A percentile compares a stretch with the other conserved stretches of the same genome.
phyloP scores from a whole-genome alignment of 2,797 vertebrate genomes.

The Dicrostonyx torquatus region DNA sequence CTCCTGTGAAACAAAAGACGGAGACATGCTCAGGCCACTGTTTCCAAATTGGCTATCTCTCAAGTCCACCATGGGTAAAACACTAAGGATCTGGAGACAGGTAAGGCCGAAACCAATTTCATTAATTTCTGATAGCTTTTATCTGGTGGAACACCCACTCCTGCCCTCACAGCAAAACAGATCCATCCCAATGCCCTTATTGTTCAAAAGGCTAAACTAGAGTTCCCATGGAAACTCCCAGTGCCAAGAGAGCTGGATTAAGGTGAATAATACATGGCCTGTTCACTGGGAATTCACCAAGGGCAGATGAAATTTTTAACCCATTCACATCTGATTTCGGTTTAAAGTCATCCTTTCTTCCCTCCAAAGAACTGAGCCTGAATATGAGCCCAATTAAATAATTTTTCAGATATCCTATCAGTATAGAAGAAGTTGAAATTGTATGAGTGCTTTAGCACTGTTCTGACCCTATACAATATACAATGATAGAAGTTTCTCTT shows the following conservation, averaged over 20 bases:
- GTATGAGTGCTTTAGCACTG: background rate
- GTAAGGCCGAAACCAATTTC: constrained; percentile 23
- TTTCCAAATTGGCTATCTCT: background rate
- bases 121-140: constrained; percentile 67
- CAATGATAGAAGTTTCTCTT: background rate
- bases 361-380: constrained; percentile 10
- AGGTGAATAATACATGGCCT: constrained; percentile 61
- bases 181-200: constrained; percentile 63
- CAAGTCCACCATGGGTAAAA: constrained; percentile 62
- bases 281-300: constrained; percentile 39
- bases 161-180: constrained; percentile 27
- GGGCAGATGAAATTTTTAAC: constrained; percentile 61
- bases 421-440: background rate
- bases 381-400: constrained; percentile 18
- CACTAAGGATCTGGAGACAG: background rate
- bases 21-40: background rate
- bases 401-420: background rate
- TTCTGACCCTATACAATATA: background rate
- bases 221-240: constrained; percentile 30
- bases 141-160: constrained; percentile 25
- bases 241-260: constrained; percentile 27
- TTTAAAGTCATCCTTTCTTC: constrained; percentile 34
- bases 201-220: constrained; percentile 60
- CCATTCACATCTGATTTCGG: constrained; percentile 57
- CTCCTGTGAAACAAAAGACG: background rate